Evolutionary conservation across 2,888 invertebrate genomes (phyloP), one percentile per base, ranked within the genome.

Genomic region (Tetanocera ferruginea): DNA sequence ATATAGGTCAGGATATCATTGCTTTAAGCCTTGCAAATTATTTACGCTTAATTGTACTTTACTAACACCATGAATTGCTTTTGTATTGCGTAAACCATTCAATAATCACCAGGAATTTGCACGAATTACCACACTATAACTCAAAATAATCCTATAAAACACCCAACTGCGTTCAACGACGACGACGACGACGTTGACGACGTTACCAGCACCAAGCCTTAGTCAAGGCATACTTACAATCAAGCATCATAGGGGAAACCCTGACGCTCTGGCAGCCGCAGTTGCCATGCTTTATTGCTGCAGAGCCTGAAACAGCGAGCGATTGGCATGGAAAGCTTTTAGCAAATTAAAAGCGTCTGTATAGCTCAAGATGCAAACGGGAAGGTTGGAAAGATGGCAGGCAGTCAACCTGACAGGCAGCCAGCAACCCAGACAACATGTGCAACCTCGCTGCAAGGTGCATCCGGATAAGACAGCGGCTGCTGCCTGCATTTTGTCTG

Each of bases 121-220:
- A 51, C 69, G 69, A 49, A 69, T 69, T 69, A 69, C 69, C 69
- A 69, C 69, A 52, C 69, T 51, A 49, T 69, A 69, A 69, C 69
- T 69, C 69, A 69, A 69, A 69, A 69, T 69, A 69, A 69, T 69
- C 69, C 69, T n/a, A 69, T 69, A 69, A 69, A 69, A 64, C n/a
- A n/a, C 23, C 23, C 62, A 55, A 14, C 37, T 66, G 37, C 5
- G n/a, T 3, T 2, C 37, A 4, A 17, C 17, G 17, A 25, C 14
- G 34, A 34, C 64, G 49, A 23, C 49, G 28, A 25, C 51, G 49
- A 28, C 49, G 28, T 17, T 28, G 49, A 28, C 69, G 19, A n/a
- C 69, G 11, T 14, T 43, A 14, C 43, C 43, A 49, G 69, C 31
- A 28, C 51, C 51, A 69, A n/a, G 17, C 43, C 2, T 5, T 6